phyloP scores from a whole-genome alignment of 2,888 invertebrate species.

The Drosophila infuscata region DNA sequence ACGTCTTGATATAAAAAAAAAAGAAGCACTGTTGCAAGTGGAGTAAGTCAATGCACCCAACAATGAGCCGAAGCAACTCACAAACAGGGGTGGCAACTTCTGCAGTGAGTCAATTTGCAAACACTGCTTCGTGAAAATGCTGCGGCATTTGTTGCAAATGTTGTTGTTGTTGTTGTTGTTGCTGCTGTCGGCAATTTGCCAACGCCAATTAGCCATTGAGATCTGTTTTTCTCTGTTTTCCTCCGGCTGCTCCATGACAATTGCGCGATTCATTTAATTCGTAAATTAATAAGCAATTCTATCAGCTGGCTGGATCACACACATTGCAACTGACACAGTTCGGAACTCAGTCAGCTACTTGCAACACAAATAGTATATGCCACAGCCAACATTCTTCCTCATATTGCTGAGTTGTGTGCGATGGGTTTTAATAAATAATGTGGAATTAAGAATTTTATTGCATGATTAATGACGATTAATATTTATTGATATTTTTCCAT shows the following conservation, averaged over 20 bases:
- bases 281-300: slow-evolving; percentile 46
- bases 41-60: slow-evolving; percentile 63
- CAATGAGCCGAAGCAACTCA: slow-evolving; percentile 55
- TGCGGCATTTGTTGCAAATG: slow-evolving; percentile 6
- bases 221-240: slow-evolving; percentile 2
- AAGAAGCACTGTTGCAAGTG: slow-evolving; percentile 25
- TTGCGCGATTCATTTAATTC: slow-evolving; percentile 47
- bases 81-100: slow-evolving; percentile 28
- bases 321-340: slow-evolving; percentile 20
- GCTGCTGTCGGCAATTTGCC: slow-evolving; percentile 43
- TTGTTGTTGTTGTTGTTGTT: slow-evolving; percentile 21
- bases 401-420: background rate
- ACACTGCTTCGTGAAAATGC: slow-evolving; percentile 2
- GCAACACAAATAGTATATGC: background rate
- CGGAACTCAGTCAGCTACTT: background rate
- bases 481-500: background rate
- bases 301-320: slow-evolving; percentile 36
- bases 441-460: background rate
- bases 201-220: slow-evolving; percentile 45
- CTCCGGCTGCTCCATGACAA: slow-evolving; percentile 24
- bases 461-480: background rate
- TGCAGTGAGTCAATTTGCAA: slow-evolving; percentile 13
- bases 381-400: background rate
- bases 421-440: background rate
- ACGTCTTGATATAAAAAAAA: slow-evolving; percentile 28